These are phyloP conservation scores for Noctua comes DNA, from an alignment of 2,888 invertebrate species.

Conservation along the genomic window DNA sequence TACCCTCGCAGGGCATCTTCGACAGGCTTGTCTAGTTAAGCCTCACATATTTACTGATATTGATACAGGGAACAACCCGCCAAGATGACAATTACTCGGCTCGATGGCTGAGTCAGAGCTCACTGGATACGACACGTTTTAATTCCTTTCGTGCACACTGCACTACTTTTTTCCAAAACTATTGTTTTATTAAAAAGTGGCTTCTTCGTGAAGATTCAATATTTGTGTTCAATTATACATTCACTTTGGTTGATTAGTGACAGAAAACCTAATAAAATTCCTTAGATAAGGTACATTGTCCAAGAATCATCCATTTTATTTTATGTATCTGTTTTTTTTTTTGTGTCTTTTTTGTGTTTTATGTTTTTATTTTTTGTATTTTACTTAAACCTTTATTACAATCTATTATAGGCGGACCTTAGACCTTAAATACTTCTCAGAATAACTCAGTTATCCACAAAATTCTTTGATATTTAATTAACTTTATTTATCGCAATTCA, in stretches of 20 bases:
- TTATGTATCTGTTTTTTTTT: too few species aligned
- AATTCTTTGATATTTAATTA: neutral
- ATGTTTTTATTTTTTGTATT: too few species aligned
- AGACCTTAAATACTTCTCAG: neutral
- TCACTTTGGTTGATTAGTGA: neutral
- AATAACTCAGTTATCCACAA: neutral
- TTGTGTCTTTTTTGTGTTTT: too few species aligned
- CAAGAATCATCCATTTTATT: too few species aligned
- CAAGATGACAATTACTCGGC: slow-evolving; percentile 81
- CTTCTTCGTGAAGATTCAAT: neutral
- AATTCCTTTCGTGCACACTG: neutral
- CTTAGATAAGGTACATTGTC: neutral
- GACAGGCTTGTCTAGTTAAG: slow-evolving; percentile 72
- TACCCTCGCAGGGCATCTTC: slow-evolving; percentile 70
- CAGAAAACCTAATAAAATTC: neutral
- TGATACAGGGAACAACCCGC: slow-evolving; percentile 76
- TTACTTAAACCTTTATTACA: neutral
- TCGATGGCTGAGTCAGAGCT: slow-evolving; percentile 36
- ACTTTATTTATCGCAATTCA: neutral
- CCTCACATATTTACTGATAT: slow-evolving; percentile 82
- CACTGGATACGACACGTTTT: slow-evolving; percentile 40
- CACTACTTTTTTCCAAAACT: neutral
- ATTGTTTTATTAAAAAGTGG: neutral
- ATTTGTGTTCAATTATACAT: neutral
- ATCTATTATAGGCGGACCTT: neutral